Evolutionary conservation across 2,888 invertebrate species (phyloP).

Genomic region (Agrotis clavis): DNA sequence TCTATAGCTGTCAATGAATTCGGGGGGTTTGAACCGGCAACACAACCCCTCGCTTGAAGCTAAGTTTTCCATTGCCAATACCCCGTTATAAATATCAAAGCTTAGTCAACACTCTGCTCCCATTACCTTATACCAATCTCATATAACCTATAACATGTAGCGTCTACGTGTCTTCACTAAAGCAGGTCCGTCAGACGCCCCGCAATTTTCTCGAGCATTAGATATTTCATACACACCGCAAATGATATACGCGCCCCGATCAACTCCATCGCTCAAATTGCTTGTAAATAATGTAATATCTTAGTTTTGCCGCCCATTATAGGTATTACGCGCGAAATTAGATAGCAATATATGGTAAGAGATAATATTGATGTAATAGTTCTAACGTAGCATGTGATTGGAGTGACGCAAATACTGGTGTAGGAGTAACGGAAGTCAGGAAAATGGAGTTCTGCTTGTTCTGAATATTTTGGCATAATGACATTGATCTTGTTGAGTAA

Average conservation of each 20-base stretch:
- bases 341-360: conserved; percentile 54
- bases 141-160: conserved; percentile 10
- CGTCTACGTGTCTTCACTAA: conserved; percentile 34
- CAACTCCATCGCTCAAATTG: conserved; percentile 56
- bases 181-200: conserved; percentile 31
- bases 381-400: conserved; percentile 29
- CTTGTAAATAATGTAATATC: conserved; percentile 60
- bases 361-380: conserved; percentile 49
- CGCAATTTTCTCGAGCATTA: conserved; percentile 44
- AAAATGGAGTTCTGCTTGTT: neutral
- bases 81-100: neutral
- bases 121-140: conserved; percentile 10
- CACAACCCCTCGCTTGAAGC: no score
- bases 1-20: no score
- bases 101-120: conserved; percentile 9
- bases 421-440: conserved; percentile 28
- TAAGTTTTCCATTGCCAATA: no score
- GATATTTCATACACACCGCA: conserved; percentile 59
- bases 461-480: neutral
- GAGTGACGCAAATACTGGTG: conserved; percentile 34
- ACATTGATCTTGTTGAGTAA: neutral
- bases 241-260: conserved; percentile 56
- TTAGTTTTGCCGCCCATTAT: conserved; percentile 55
- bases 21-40: no score
- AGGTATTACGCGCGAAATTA: conserved; percentile 56